These are phyloP conservation scores for Heliconius himera DNA, from an alignment of 1,140 invertebrate genomes.

Conservation along the genomic window DNA sequence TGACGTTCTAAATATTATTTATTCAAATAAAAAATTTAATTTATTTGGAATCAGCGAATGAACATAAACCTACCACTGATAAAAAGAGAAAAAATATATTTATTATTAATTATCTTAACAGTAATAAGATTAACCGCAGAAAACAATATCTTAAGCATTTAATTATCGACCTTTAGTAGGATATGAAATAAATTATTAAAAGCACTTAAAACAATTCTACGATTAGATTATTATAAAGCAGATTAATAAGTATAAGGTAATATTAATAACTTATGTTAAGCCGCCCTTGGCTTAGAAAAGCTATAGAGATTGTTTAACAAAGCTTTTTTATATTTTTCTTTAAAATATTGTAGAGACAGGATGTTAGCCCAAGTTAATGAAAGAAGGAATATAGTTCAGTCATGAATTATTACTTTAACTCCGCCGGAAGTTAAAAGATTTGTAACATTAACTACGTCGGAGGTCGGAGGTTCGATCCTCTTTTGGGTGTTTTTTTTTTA, in stretches of 20 bases:
- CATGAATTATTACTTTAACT: no score
- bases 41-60: no score
- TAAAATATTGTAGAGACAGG: neutral
- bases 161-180: neutral
- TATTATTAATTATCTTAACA: neutral
- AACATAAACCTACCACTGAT: no score
- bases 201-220: neutral
- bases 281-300: neutral
- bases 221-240: constrained; percentile 2
- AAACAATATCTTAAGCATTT: neutral
- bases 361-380: neutral
- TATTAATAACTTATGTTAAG: neutral
- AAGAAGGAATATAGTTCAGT: no score
- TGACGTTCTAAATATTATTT: no score
- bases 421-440: no score
- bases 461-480: no score
- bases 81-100: no score
- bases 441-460: no score
- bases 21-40: no score
- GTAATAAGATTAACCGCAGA: neutral
- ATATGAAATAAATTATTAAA: neutral
- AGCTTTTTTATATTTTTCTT: neutral
- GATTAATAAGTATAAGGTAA: neutral
- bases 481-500: no score
- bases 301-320: neutral